Evolutionary conservation across 2,888 invertebrate species (phyloP).

Genomic region (Caenorhabditis uteleia): DNA sequence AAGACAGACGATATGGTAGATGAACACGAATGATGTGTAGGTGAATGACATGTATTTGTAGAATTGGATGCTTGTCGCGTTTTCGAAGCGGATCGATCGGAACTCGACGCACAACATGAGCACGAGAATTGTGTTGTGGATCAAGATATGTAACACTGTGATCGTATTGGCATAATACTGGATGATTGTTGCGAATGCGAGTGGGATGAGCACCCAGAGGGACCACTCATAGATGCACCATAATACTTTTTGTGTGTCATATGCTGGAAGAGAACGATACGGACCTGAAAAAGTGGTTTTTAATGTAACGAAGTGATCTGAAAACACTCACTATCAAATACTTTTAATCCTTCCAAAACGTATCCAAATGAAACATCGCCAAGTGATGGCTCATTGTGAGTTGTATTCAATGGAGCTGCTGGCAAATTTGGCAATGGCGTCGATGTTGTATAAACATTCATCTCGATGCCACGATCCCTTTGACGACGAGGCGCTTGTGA

Average conservation of each 20-base stretch:
- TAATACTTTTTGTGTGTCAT: neutral
- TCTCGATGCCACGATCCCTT: too few relatives aligned
- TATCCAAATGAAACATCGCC: slow-evolving; percentile 1
- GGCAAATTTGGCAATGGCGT: too few relatives aligned
- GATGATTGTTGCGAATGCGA: neutral
- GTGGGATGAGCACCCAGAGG: slow-evolving; percentile 2
- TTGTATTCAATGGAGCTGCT: too few relatives aligned
- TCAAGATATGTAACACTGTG: neutral
- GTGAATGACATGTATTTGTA: neutral
- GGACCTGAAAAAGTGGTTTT: neutral
- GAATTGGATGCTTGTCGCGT: neutral
- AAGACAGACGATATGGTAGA: slow-evolving; percentile 6
- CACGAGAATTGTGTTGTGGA: neutral
- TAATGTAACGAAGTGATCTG: neutral
- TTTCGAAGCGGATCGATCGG: neutral
- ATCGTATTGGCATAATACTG: slow-evolving; percentile 2
- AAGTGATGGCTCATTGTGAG: too few relatives aligned
- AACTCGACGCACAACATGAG: neutral
- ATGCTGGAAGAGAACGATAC: neutral
- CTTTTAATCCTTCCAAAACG: slow-evolving; percentile 1
- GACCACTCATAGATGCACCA: slow-evolving; percentile 7
- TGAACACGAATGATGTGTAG: slow-evolving; percentile 1
- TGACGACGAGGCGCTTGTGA: too few relatives aligned
- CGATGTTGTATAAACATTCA: too few relatives aligned
- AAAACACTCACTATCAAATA: slow-evolving; percentile 1